Evolutionary conservation across 1,140 invertebrate species (phyloP).

Genomic region (Steinernema khuongi): DNA sequence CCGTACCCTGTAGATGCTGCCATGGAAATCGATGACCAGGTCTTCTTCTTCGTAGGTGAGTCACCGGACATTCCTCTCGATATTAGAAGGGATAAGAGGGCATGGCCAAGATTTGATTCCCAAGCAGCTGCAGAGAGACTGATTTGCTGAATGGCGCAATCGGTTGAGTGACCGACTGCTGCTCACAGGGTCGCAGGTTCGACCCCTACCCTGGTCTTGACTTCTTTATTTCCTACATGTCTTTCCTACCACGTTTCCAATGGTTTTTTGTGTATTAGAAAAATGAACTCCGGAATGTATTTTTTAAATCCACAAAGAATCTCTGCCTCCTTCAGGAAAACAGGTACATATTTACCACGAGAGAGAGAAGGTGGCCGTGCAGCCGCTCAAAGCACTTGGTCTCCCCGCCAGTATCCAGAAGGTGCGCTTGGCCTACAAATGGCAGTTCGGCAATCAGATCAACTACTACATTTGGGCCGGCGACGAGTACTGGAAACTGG

Average conservation of each 20-base stretch:
- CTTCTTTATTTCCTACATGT: no score
- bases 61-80: not conserved
- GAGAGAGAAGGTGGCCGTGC: not conserved
- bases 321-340: not conserved
- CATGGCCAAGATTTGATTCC: no score
- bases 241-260: no score
- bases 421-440: not conserved
- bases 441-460: conserved; percentile 1
- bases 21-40: not conserved
- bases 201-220: no score
- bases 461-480: conserved; percentile 2
- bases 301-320: no score
- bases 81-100: no score
- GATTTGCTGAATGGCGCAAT: no score
- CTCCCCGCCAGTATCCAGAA: not conserved
- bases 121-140: no score
- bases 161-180: no score
- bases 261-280: no score
- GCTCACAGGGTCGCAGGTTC: no score
- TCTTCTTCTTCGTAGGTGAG: not conserved
- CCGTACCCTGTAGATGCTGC: not conserved
- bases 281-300: no score
- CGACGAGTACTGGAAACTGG: conserved; percentile 4
- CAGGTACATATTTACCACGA: not conserved
- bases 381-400: not conserved